Evolutionary conservation across 2,797 vertebrate species (phyloP), one percentile per base, ranked within the genome.

Genomic region (Phataginus tricuspis): DNA sequence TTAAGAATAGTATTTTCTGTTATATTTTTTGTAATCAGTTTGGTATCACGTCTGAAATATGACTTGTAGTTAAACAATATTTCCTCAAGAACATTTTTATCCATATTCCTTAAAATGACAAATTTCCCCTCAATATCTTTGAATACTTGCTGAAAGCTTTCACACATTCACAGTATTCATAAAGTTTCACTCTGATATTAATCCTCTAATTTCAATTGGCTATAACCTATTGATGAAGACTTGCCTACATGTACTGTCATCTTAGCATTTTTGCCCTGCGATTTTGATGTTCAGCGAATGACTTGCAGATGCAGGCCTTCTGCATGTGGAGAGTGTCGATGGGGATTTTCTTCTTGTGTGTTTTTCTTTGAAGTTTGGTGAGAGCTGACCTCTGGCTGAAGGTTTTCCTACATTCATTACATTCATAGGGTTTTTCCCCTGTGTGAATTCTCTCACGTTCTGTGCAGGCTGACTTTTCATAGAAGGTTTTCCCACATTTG

Each of bases 381-480:
- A 97, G 96, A 34, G 95, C 69, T 63, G 95, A 97, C 27, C 93
- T 97, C 93, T 96, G 93, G 71, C 85, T 94, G 78, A 97, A 97
- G 55, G 71, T 95, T 75, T 97, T 96, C 23, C 85, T 86, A 71
- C 96, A 97, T 59, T 95, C 78, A 25, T 84, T 61, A 31, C 95
- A 96, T 55, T 95, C 91, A 53, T 86, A 97, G 42, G 88, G 96
- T 14, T 96, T 97, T 53, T 94, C 93, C 12, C 96, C 96, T 2
- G 90, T 98, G 75, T 97, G 97, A 80, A 96, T 98, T 85, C 92
- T 80, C 91, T 94, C 74, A 39, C 97, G 96, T 42, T 94, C 95
- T 6, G 80, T 95, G 86, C 97, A 97, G 72, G 90, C 83, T 31
- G 96, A 96, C 68, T 97, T 97, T 78, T 96, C 93, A 31, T 84